Evolutionary conservation across 2,888 invertebrate genomes (phyloP).

Genomic region (Mechanitis mazaeus): DNA sequence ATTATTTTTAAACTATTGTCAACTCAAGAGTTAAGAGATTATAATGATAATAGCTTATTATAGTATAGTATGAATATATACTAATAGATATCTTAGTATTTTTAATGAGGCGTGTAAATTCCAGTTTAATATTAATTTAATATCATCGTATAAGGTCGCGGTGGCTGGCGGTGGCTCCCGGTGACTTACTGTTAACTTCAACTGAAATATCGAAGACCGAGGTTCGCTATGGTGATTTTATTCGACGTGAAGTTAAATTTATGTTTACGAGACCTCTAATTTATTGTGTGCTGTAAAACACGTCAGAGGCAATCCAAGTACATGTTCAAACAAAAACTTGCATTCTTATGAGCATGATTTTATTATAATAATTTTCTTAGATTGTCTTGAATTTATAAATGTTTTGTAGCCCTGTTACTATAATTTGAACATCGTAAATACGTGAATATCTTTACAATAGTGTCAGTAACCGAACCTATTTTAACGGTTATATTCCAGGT

Average conservation of each 20-base stretch:
- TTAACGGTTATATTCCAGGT: slow-evolving; percentile 25
- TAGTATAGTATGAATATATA: too few species aligned
- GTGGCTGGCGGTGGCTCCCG: too few species aligned
- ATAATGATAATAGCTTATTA: too few species aligned
- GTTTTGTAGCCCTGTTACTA: too few species aligned
- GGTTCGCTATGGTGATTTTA: slow-evolving; percentile 62
- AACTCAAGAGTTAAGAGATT: too few species aligned
- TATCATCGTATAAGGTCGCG: too few species aligned
- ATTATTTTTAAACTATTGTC: too few species aligned
- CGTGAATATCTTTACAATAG: slow-evolving; percentile 20
- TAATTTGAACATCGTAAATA: slow-evolving; percentile 11
- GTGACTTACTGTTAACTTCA: slow-evolving; percentile 42
- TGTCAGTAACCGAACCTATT: slow-evolving; percentile 25
- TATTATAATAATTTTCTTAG: too few species aligned
- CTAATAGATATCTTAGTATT: too few species aligned
- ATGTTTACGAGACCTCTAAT: slow-evolving; percentile 69
- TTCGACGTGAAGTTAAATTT: slow-evolving; percentile 67
- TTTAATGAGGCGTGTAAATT: too few species aligned
- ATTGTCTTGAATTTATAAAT: too few species aligned
- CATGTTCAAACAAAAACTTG: not conserved
- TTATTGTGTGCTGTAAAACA: slow-evolving; percentile 63
- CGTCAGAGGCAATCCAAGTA: slow-evolving; percentile 54
- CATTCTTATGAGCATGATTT: not conserved
- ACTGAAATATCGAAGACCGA: slow-evolving; percentile 52
- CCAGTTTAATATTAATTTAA: too few species aligned